Evolutionary conservation across 2,113 vertebrate genomes (phyloP).

Genomic region (Siniperca knerii): DNA sequence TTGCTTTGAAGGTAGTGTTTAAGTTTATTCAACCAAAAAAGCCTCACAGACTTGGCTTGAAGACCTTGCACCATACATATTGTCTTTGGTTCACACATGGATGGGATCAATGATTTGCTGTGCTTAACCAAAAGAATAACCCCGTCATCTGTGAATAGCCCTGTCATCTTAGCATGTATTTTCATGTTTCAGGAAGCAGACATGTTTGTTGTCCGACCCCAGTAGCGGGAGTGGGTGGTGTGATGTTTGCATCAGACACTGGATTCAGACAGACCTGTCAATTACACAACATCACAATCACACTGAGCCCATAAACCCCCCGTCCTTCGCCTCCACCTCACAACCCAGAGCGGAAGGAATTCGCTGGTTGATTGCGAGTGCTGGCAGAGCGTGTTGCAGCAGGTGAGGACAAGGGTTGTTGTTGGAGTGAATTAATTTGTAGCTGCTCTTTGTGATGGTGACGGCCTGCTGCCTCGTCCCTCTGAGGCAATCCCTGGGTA

Average conservation of each 20-base stretch:
- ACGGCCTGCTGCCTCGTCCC: conserved; percentile 20
- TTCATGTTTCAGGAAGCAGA: conserved; percentile 53
- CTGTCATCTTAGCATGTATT: conserved; percentile 62
- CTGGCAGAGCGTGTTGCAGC: conserved; percentile 76
- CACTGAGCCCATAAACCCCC: conserved; percentile 46
- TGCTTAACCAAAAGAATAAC: conserved; percentile 39
- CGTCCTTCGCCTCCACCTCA: conserved; percentile 36
- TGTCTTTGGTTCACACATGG: conserved; percentile 13
- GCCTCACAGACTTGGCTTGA: background rate
- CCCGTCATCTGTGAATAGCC: conserved; percentile 39
- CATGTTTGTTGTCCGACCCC: conserved; percentile 42
- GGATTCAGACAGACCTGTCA: conserved; percentile 69
- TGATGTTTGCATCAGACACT: conserved; percentile 49
- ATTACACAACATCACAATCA: conserved; percentile 69
- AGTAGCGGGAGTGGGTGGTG: background rate
- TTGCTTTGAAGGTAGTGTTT: background rate
- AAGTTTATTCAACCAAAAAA: background rate
- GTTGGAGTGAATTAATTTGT: conserved; percentile 76
- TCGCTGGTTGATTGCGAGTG: conserved; percentile 62
- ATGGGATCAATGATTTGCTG: conserved; percentile 35
- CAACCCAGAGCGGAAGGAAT: conserved; percentile 75
- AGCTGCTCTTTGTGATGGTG: conserved; percentile 53
- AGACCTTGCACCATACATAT: background rate
- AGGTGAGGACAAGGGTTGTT: conserved; percentile 74
- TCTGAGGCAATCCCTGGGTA: conserved; percentile 18